Base-by-base conservation (phyloP, 1,140 invertebrate genomes). In the Probaryconus sp. region DNA sequence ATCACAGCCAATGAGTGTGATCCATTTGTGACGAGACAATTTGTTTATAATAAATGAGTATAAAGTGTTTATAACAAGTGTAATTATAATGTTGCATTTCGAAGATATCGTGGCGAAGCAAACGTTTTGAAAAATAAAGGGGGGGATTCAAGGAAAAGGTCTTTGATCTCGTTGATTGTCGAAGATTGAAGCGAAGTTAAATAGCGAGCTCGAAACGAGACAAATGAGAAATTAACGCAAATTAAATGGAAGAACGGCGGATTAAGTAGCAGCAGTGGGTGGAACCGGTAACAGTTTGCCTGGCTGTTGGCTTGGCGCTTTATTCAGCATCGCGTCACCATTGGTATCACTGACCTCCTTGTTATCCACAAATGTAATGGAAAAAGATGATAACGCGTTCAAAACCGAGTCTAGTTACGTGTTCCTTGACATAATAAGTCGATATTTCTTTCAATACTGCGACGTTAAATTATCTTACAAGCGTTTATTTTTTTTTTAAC, bases 311-410 rank as follows among this genome's bases (percentile, higher is more conserved):
- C 16, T 26, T 13, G 21, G 45, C 31, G 43, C 37, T 43, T n/a
- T 24, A 43, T 20, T 21, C 40, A 26, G 6, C 40, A 26, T 60
- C 51, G 51, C 72, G 63, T 68, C 64, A 55, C 48, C 51, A 45
- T 51, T 75, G 67, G 78, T 85, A 83, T 80, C 81, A 76, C 78
- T 80, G 81, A 83, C 78, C 81, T 77, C 78, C 71, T 82, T 81
- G 77, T 77, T 77, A 70, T 72, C 56, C 63, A 17, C 28, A 42
- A 60, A 69, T 68, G 58, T 61, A 68, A 68, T 74, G 56, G 38
- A 63, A 74, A 74, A 61, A 43, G 40, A 63, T 56, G 56, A 74
- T 74, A 67, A 55, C 47, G 4, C 14, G 24, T 24, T 30, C 28
- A 63, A 61, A 70, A 63, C 16, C 65, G 7, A 45, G 7, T 24